These are phyloP conservation scores for Lutra lutra DNA, from an alignment of 2,797 vertebrate species.

Conservation along the genomic window DNA sequence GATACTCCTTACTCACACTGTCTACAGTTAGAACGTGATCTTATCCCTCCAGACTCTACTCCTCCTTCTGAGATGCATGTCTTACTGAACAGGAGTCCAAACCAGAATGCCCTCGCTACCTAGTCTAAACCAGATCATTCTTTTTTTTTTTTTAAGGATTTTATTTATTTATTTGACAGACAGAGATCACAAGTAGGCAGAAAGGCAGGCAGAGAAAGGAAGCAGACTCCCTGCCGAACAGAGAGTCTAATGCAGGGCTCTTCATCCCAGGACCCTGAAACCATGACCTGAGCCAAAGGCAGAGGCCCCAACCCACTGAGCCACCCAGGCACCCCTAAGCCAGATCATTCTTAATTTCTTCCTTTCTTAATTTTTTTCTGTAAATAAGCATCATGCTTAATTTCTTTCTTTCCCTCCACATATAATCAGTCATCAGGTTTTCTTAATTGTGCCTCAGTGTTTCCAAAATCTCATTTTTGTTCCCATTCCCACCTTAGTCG, in stretches of 20 bases:
- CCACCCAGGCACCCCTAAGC: neutral
- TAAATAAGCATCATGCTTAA: neutral
- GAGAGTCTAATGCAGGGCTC: too few species aligned
- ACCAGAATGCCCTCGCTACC: neutral
- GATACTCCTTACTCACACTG: neutral
- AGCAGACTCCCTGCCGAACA: too few species aligned
- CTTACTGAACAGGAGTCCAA: neutral
- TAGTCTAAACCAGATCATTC: neutral
- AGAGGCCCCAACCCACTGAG: too few species aligned
- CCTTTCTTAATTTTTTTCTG: neutral
- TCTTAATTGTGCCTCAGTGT: neutral
- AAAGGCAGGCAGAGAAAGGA: too few species aligned
- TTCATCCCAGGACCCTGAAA: too few species aligned
- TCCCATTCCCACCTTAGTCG: neutral
- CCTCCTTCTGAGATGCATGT: neutral
- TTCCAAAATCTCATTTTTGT: slow-evolving; percentile 5
- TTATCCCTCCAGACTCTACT: neutral
- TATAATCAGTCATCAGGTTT: neutral
- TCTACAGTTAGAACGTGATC: neutral
- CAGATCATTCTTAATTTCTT: neutral
- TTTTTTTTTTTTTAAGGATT: neutral
- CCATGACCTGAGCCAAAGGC: too few species aligned
- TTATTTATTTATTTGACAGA: too few species aligned
- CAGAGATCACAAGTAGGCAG: too few species aligned
- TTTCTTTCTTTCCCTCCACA: neutral